phyloP scores from a whole-genome alignment of 2,113 vertebrate species.

The Microtus montanus region DNA sequence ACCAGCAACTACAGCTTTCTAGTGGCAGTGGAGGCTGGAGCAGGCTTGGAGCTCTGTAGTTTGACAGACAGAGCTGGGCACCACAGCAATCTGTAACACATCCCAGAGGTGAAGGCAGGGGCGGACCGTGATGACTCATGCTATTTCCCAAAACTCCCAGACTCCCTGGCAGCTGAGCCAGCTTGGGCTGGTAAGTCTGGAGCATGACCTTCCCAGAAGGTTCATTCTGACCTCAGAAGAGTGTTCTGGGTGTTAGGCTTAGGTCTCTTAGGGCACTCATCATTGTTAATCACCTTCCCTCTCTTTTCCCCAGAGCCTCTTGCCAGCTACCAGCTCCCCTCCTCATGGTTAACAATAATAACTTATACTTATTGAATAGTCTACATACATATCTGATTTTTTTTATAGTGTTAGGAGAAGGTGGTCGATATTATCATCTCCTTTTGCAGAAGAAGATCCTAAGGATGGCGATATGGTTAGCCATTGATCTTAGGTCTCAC shows the following conservation, averaged over 20 bases:
- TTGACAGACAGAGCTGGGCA: neutral
- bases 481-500: neutral
- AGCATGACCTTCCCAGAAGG: neutral
- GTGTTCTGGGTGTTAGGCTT: neutral
- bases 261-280: neutral
- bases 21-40: neutral
- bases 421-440: neutral
- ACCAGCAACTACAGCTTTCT: neutral
- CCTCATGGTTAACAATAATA: neutral
- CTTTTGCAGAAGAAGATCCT: neutral
- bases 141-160: neutral
- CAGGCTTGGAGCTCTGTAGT: neutral
- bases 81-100: neutral
- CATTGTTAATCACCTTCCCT: neutral
- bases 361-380: neutral
- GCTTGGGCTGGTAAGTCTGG: neutral
- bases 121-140: neutral
- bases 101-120: neutral
- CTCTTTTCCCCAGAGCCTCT: neutral
- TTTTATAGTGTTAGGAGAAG: neutral
- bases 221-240: neutral
- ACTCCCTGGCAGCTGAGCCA: conserved; percentile 5
- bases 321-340: neutral
- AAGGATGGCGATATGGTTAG: neutral
- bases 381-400: neutral